Conservation (phyloP, 2,113 vertebrate genomes). For the Phylloscopus trochilus region DNA sequence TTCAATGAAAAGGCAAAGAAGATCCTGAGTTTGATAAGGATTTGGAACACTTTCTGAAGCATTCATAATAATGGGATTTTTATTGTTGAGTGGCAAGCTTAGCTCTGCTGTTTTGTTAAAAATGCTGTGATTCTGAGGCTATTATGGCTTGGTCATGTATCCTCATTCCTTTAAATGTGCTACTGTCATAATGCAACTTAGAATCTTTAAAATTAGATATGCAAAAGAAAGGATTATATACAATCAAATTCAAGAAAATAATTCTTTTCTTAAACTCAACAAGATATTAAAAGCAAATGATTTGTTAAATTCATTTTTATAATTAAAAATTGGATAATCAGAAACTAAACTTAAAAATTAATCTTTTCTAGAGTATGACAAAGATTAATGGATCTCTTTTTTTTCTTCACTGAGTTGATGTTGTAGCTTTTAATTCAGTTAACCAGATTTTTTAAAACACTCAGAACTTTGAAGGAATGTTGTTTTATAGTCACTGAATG, state of each 20-base stretch:
- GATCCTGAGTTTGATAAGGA: neutral
- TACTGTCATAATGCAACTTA: neutral
- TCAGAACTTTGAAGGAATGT: neutral
- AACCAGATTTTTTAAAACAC: neutral
- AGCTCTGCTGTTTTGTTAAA: neutral
- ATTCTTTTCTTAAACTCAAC: neutral
- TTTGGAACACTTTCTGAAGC: neutral
- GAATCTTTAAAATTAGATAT: neutral
- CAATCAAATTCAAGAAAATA: neutral
- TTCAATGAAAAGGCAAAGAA: neutral
- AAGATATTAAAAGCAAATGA: neutral
- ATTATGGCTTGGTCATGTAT: neutral
- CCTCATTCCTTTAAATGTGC: neutral
- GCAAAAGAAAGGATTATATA: neutral
- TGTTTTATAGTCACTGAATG: neutral
- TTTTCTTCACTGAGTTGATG: neutral
- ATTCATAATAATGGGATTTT: neutral
- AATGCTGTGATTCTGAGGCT: neutral
- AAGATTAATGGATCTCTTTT: neutral
- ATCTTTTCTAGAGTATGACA: neutral
- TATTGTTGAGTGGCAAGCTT: neutral
- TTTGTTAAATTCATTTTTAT: neutral
- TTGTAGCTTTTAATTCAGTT: neutral
- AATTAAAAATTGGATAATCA: neutral
- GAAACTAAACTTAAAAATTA: neutral